phyloP scores from a whole-genome alignment of 2,888 invertebrate species.

The Tridacna crocea region DNA sequence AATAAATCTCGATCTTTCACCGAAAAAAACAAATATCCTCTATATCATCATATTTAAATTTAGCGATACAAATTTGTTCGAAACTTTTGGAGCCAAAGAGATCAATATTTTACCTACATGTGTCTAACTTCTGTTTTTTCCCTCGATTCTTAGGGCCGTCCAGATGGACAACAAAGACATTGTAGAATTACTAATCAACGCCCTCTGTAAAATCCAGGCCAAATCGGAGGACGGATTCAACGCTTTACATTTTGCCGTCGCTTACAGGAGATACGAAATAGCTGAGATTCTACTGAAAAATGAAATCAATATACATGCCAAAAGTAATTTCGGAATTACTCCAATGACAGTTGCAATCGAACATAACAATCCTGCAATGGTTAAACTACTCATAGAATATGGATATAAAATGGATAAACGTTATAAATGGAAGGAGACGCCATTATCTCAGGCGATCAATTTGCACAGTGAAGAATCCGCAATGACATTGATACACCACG shows the following conservation, averaged over 20 bases:
- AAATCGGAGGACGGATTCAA: constrained; percentile 77
- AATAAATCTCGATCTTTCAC: too few species aligned
- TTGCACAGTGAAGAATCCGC: constrained; percentile 79
- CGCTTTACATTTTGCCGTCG: constrained; percentile 79
- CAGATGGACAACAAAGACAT: constrained; percentile 77
- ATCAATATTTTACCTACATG: too few species aligned
- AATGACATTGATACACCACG: constrained; percentile 78
- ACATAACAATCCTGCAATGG: constrained; percentile 78
- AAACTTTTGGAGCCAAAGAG: too few species aligned
- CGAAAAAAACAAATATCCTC: too few species aligned
- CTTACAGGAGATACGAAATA: constrained; percentile 77
- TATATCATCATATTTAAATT: too few species aligned
- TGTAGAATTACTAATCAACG: constrained; percentile 77
- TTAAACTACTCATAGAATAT: constrained; percentile 73
- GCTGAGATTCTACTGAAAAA: constrained; percentile 75
- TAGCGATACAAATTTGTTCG: too few species aligned
- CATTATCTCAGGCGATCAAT: constrained; percentile 79
- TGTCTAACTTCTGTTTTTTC: too few species aligned
- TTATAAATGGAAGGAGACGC: constrained; percentile 79
- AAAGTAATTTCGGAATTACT: constrained; percentile 77
- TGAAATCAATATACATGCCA: constrained; percentile 72
- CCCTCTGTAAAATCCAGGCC: constrained; percentile 77
- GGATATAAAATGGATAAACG: constrained; percentile 78
- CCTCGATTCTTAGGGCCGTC: constrained; percentile 69
- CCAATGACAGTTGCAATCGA: constrained; percentile 80